phyloP scores from a whole-genome alignment of 2,888 invertebrate species.

The Brachypalpus laphriformis region DNA sequence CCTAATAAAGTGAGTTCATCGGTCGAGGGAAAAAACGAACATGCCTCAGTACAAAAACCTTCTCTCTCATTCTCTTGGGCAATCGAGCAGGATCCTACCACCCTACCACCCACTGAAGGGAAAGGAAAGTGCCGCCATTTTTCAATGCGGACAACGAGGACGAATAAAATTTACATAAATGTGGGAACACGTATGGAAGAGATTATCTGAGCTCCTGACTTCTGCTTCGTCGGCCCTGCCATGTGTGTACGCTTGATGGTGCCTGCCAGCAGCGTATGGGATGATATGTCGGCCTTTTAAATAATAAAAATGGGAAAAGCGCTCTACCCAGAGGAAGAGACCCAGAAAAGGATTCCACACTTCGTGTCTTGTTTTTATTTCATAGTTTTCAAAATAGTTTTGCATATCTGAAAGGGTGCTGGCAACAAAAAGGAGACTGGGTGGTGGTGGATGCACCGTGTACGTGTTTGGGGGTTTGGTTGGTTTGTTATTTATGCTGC shows the following conservation, averaged over 20 bases:
- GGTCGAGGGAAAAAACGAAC: constrained; percentile 14
- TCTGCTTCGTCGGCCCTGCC: constrained; percentile 46
- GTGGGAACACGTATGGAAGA: constrained; percentile 71
- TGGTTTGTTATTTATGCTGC: background rate
- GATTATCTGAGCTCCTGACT: constrained; percentile 73
- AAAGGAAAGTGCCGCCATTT: constrained; percentile 58
- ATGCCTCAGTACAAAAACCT: constrained; percentile 18
- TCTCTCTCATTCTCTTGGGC: constrained; percentile 12
- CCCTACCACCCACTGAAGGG: constrained; percentile 5
- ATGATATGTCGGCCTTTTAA: constrained; percentile 56
- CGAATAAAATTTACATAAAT: constrained; percentile 67
- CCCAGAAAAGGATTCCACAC: constrained; percentile 55
- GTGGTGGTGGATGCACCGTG: background rate
- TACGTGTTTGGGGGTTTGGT: background rate
- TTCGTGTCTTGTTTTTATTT: constrained; percentile 63
- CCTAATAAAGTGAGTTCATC: constrained; percentile 67
- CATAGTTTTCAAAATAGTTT: constrained; percentile 69
- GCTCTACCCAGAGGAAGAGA: constrained; percentile 21
- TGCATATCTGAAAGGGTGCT: constrained; percentile 40
- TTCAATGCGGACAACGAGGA: constrained; percentile 36
- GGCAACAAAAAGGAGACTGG: no score
- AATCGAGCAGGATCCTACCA: constrained; percentile 26
- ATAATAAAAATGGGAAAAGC: constrained; percentile 56
- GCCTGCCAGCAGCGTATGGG: background rate
- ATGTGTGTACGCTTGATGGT: constrained; percentile 5